Conservation (phyloP, 2,888 invertebrate genomes). For the Nemapogon koenigi region DNA sequence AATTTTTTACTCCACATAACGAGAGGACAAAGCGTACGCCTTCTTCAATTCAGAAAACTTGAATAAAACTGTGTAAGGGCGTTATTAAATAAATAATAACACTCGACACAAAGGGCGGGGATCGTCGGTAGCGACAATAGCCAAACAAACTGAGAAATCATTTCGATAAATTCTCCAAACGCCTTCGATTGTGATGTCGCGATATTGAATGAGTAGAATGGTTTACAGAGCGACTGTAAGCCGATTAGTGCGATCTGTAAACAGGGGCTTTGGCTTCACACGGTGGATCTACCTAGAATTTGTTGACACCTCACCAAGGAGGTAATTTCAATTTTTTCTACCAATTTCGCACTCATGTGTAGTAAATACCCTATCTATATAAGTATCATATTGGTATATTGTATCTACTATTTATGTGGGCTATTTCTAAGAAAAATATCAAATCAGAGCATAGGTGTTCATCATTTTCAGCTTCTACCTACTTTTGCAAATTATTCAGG, state of each 20-base stretch:
- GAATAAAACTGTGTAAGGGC: slow-evolving; percentile 17
- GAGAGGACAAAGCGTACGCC: neutral
- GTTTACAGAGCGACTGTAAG: slow-evolving; percentile 38
- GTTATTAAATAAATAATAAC: slow-evolving; percentile 61
- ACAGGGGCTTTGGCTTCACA: slow-evolving; percentile 25
- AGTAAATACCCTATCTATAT: no score
- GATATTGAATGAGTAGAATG: slow-evolving; percentile 30
- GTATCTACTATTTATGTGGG: no score
- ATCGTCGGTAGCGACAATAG: slow-evolving; percentile 52
- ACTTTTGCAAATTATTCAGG: no score
- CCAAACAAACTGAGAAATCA: slow-evolving; percentile 59
- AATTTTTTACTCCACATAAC: neutral
- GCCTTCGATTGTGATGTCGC: slow-evolving; percentile 42
- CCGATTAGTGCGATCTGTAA: slow-evolving; percentile 54
- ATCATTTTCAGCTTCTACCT: no score
- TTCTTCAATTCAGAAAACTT: neutral
- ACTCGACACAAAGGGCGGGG: slow-evolving; percentile 33
- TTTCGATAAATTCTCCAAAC: slow-evolving; percentile 57
- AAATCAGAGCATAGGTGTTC: no score
- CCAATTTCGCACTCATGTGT: no score
- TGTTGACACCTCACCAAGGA: no score
- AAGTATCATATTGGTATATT: no score
- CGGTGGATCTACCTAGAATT: neutral
- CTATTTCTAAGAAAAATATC: no score
- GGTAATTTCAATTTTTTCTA: no score